Base-by-base conservation (phyloP, 2,797 vertebrate genomes). In the Notolabrus celidotus region DNA sequence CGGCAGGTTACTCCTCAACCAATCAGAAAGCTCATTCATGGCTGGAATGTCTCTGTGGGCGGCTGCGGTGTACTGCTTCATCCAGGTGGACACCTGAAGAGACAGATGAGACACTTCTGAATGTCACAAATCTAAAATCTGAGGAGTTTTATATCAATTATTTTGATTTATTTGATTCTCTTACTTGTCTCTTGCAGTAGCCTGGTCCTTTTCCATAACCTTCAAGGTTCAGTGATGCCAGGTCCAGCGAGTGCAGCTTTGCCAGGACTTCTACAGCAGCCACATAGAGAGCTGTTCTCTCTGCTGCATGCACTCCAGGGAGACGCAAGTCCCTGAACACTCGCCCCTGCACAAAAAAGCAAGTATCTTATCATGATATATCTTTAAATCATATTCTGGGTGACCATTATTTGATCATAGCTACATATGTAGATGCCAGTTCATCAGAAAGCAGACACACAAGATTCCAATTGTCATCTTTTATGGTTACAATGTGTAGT, bases 171-270 rank as follows among this genome's bases (percentile, higher is more conserved):
- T 1, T 34, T 0, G 38, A 7, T 15, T 6, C 34, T 67, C 79
- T 77, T 53, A 99, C 97, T 94, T 99, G 97, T 92, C 97, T 96
- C 85, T 85, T 95, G 91, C 95, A 96, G 89, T 97, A 99, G 43
- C 94, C 96, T 5, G 88, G 61, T 63, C 96, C 96, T 91, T 77
- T 93, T 1, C 97, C 97, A 27, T 94, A 98, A 0, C 80, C 90
- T 38, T 93, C 80, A 29, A 99, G 95, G 43, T 90, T 91, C 59
- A 99, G 23, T 0, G 90, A 88, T 8, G 57, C 61, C 41, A 95
- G 42, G 52, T 93, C 88, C 67, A 96, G 80, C 11, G 95, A 96
- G 70, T 99, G 97, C 10, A 99, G 82, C 70, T 72, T 90, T 45
- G 97, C 96, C 86, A 98, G 54, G 0, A 91, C 92, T 91, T 97